Evolutionary conservation across 2,888 invertebrate species (phyloP).

Genomic region (Drosophila mercatorum): DNA sequence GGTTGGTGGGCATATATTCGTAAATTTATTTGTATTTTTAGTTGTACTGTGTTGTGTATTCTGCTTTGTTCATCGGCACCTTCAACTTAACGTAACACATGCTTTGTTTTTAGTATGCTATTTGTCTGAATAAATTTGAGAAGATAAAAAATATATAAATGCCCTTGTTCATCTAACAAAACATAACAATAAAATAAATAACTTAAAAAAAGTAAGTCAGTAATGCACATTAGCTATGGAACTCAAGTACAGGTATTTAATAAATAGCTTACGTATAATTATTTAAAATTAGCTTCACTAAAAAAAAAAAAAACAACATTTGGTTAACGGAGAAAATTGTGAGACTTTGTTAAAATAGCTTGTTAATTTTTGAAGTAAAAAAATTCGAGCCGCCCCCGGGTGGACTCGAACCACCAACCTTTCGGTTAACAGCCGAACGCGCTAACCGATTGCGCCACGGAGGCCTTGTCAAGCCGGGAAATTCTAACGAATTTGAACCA

Average conservation of each 20-base stretch:
- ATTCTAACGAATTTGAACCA: neutral
- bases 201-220: constrained; percentile 32
- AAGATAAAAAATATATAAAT: constrained; percentile 37
- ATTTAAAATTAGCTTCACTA: constrained; percentile 15
- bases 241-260: constrained; percentile 60
- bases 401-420: constrained; percentile 99
- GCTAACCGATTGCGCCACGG: constrained; percentile 98
- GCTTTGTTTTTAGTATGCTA: constrained; percentile 55
- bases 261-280: constrained; percentile 8
- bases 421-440: constrained; percentile 99
- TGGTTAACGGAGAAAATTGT: constrained; percentile 1
- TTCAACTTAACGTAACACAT: constrained; percentile 75
- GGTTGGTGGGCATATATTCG: constrained; percentile 3
- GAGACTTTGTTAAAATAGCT: neutral
- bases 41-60: constrained; percentile 32
- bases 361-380: neutral
- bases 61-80: constrained; percentile 70
- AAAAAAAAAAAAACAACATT: neutral
- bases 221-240: constrained; percentile 56
- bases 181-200: constrained; percentile 38
- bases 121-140: constrained; percentile 34
- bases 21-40: constrained; percentile 8
- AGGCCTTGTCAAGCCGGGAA: constrained; percentile 62
- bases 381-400: constrained; percentile 90
- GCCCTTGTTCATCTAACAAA: constrained; percentile 64